phyloP scores from a whole-genome alignment of 2,113 vertebrate genomes.

The Arenaria interpres region DNA sequence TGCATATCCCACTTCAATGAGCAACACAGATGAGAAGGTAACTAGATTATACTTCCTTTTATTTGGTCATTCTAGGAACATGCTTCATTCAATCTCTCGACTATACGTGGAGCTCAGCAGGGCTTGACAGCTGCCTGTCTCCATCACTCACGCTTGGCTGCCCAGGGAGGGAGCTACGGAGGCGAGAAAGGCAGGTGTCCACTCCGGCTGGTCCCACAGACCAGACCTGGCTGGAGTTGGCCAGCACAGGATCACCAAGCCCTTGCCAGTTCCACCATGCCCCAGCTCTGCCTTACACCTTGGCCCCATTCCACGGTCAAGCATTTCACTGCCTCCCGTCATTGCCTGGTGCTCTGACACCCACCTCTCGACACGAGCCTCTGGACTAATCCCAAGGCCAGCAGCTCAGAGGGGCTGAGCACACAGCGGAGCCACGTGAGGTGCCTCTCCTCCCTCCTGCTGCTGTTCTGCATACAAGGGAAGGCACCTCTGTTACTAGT shows the following conservation, averaged over 20 bases:
- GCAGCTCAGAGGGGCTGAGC: not conserved
- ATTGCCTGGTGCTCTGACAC: not conserved
- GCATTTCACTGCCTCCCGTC: not conserved
- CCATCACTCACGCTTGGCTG: not conserved
- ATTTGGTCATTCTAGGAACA: not conserved
- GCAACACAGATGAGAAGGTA: not conserved
- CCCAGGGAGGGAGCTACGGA: not conserved
- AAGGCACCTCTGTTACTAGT: not conserved
- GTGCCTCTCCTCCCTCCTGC: not conserved
- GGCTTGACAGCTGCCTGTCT: not conserved
- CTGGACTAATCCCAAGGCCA: not conserved
- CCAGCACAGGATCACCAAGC: not conserved
- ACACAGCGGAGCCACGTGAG: rapidly evolving
- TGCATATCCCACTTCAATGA: not conserved
- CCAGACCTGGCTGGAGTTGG: not conserved
- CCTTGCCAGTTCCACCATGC: rapidly evolving
- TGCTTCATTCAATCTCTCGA: not conserved
- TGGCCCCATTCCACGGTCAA: no score
- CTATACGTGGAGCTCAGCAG: not conserved
- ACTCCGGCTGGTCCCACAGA: not conserved
- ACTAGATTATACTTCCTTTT: slow-evolving; percentile 3
- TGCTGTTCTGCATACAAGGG: rapidly evolving
- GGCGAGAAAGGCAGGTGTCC: rapidly evolving
- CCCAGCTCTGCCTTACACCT: rapidly evolving
- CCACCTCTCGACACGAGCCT: not conserved